Evolutionary conservation across 2,888 invertebrate genomes (phyloP).

Genomic region (Blomia tropicalis): DNA sequence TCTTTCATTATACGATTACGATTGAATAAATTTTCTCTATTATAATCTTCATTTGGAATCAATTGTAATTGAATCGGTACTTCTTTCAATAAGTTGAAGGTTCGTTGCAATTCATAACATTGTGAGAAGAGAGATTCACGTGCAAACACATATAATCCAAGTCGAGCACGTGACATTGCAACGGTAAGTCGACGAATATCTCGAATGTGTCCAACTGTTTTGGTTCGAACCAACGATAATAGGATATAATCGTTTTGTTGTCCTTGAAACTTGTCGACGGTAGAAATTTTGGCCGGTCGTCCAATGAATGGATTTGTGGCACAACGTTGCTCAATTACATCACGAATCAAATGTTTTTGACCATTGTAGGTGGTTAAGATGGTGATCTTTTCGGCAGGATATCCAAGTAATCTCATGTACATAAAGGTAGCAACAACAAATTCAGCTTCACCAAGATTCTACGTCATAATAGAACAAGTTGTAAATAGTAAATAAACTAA

Average conservation of each 20-base stretch:
- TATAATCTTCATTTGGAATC: slow-evolving; percentile 61
- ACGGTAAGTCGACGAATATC: slow-evolving; percentile 92
- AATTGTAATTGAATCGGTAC: slow-evolving; percentile 62
- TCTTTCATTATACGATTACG: background rate
- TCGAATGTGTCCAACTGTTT: slow-evolving; percentile 89
- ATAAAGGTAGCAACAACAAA: slow-evolving; percentile 93
- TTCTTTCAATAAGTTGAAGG: slow-evolving; percentile 71
- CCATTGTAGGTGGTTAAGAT: slow-evolving; percentile 98
- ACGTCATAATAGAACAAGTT: slow-evolving; percentile 30
- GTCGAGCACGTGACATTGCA: slow-evolving; percentile 88
- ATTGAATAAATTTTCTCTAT: slow-evolving; percentile 34
- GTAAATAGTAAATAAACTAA: background rate
- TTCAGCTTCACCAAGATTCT: slow-evolving; percentile 52
- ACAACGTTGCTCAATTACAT: slow-evolving; percentile 77
- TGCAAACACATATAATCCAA: slow-evolving; percentile 91
- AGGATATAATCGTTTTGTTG: slow-evolving; percentile 98
- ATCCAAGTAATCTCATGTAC: slow-evolving; percentile 93
- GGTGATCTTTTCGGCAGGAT: slow-evolving; percentile 88
- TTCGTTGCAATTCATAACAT: slow-evolving; percentile 89
- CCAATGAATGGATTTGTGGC: slow-evolving; percentile 88
- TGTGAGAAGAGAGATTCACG: slow-evolving; percentile 79
- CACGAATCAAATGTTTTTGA: slow-evolving; percentile 88
- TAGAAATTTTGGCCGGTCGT: slow-evolving; percentile 68
- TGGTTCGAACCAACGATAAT: slow-evolving; percentile 82
- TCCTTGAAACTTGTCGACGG: slow-evolving; percentile 98